Percentiles rank a stretch among this genome's conserved stretches.
Evolutionary conservation across 2,113 vertebrate genomes (phyloP).

Genomic region (Brachyistius frenatus): DNA sequence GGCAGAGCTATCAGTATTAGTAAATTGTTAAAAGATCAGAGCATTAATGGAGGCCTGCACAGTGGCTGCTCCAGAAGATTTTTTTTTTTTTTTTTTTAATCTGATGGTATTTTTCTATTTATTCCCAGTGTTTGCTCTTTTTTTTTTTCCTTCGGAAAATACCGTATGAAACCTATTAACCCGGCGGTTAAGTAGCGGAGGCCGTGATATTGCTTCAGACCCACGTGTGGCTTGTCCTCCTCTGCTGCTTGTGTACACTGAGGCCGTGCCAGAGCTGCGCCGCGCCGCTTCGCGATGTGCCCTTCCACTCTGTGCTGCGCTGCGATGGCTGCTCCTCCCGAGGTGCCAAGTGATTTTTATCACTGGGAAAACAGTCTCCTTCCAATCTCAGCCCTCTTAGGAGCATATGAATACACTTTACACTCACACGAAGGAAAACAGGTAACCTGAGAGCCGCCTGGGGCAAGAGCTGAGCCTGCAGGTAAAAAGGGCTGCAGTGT

Average conservation of each 20-base stretch:
- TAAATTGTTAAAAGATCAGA: not conserved
- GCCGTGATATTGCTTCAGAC: conserved; percentile 56
- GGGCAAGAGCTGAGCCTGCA: conserved; percentile 66
- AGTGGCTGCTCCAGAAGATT: conserved; percentile 1
- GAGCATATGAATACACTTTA: conserved; percentile 84
- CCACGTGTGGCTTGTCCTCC: conserved; percentile 75
- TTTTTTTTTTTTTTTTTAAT: not conserved
- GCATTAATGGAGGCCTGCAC: conserved; percentile 1
- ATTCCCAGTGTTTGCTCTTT: conserved; percentile 58
- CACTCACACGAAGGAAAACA: conserved; percentile 88
- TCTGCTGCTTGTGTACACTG: conserved; percentile 71
- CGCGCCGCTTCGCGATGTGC: conserved; percentile 19
- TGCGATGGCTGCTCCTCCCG: conserved; percentile 81
- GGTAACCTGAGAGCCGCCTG: conserved; percentile 86
- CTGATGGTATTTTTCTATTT: conserved; percentile 60
- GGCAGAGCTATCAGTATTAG: not conserved
- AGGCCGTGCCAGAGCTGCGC: conserved; percentile 68
- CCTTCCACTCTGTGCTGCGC: conserved; percentile 44
- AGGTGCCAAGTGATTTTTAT: conserved; percentile 94
- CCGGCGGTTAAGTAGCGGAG: conserved; percentile 44
- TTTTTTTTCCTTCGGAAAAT: conserved; percentile 44
- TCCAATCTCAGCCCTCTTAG: conserved; percentile 88
- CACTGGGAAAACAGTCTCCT: conserved; percentile 90
- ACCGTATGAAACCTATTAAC: conserved; percentile 69
- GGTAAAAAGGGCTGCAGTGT: conserved; percentile 75